Base-by-base conservation (phyloP, 1,140 invertebrate genomes). In the Brachionus plicatilis region DNA sequence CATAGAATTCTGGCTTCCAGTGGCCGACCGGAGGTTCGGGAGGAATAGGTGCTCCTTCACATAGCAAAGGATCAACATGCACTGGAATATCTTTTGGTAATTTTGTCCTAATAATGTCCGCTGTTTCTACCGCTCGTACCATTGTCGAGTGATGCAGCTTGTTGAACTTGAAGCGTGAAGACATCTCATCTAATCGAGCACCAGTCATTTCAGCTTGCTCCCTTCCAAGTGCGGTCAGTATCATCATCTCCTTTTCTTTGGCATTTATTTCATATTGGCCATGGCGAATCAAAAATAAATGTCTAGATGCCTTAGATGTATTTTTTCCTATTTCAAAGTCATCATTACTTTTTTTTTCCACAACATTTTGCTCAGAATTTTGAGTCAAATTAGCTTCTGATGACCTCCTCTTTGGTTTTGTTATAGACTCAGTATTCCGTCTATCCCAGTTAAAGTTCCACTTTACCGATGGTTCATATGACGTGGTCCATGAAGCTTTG, bases 51-150 rank as follows among this genome's bases (percentile, higher is more conserved):
- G 95, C 94, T 7, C 97, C 98, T 90, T 98, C 96, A 87, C 95
- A 92, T n/a, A 98, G 88, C 53, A 97, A 90, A 85, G 93, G 92
- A 87, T 93, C 93, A 85, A 93, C 91, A 76, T 92, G 90, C 4
- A 90, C 85, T n/a, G 89, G 89, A 83, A 91, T 87, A 45, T 91
- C 88, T 8, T 91, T 89, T 20, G 50, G 88, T 76, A 94, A 88
- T 87, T 92, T 92, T 87, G 92, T 91, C 66, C 92, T 90, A 86
- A 98, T 96, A 14, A 97, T 93, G 17, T 92, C 90, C 0, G 94
- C 94, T 6, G 97, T 99, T 90, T 99, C 94, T 86, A 93, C 93
- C 0, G 96, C 97, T 86, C 97, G 90, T 0, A 93, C 93, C 96
- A 99, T 96, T 0, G 95, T 97, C 0, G 97, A 99, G 72, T 92